Percentiles rank a stretch among this genome's conserved stretches.
These are phyloP conservation scores for Argynnis bischoffii DNA, from an alignment of 2,888 invertebrate species.

Conservation along the genomic window DNA sequence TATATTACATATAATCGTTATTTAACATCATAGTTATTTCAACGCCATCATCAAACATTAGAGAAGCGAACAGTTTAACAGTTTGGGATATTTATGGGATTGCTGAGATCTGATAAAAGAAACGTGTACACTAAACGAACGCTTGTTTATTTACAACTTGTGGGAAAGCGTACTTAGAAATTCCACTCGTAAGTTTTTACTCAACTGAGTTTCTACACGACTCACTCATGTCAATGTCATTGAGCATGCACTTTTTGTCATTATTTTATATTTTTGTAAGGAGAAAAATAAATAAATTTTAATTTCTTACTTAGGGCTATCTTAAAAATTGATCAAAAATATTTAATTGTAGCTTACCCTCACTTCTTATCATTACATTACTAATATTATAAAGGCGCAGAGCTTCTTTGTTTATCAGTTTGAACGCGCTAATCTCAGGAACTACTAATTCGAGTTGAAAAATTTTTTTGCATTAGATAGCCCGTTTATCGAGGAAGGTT, in stretches of 20 bases:
- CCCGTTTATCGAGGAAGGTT: too few species aligned
- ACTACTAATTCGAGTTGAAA: too few species aligned
- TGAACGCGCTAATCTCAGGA: too few species aligned
- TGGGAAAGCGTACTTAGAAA: slow-evolving; percentile 26
- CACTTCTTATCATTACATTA: too few species aligned
- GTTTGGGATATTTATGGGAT: background rate
- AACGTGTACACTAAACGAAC: slow-evolving; percentile 12
- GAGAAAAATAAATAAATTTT: background rate
- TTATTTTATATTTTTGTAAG: background rate
- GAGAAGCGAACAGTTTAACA: background rate
- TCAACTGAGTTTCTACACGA: slow-evolving; percentile 17
- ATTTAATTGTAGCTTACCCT: too few species aligned
- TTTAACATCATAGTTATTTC: too few species aligned
- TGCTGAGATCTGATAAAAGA: background rate
- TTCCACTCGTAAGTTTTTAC: slow-evolving; percentile 18
- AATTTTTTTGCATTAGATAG: too few species aligned
- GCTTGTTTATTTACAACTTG: slow-evolving; percentile 23
- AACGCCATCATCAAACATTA: background rate
- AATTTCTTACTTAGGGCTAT: background rate
- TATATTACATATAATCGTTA: too few species aligned
- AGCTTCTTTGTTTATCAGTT: too few species aligned
- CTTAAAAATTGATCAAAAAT: too few species aligned
- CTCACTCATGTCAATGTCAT: slow-evolving; percentile 21
- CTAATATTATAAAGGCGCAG: too few species aligned
- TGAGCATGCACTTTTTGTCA: slow-evolving; percentile 8